Base-by-base conservation (phyloP, 2,888 invertebrate genomes). In the Mythimna loreyi region DNA sequence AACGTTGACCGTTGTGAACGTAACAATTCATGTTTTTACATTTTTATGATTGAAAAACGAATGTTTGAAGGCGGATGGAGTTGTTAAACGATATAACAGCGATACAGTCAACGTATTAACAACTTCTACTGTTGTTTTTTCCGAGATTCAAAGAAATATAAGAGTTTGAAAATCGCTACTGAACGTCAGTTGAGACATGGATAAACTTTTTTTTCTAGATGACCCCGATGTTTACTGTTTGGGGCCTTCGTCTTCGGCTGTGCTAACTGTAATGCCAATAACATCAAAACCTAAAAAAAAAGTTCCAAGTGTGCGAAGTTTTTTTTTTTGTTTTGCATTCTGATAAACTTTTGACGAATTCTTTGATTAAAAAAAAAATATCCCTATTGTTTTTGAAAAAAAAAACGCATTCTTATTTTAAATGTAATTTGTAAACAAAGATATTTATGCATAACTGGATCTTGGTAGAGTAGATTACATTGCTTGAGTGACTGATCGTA, bases 11-110 rank as follows among this genome's bases (percentile, higher is more conserved):
- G 87, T 86, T 83, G 84, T 66, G 78, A 80, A 83, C 82, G 77
- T 83, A 60, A 67, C 65, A 71, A 66, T 81, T 91, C 91, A 93
- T 95, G 95, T 95, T 95, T 94, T 94, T 82, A 68, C 84, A 79
- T 85, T 91, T 93, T 92, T 93, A 87, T 87, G 82, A 87, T 92
- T 86, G 80, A 92, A 92, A 92, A 91, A 74, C 79, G 67, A 71
- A 61, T 63, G 61, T 78, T 82, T 52, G 45, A 61, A 62, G 64
- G 81, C 70, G 79, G 60, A 70, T 72, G 81, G 77, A 80, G 75
- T 80, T 76, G 66, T 76, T 83, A 82, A 56, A 82, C 74, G 79
- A 80, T 86, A 85, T 71, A 79, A 75, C 66, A 78, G 30, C 57
- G 23, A 40, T 36, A 3, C 47, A 45, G 52, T 67, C 53, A 73